phyloP scores from a whole-genome alignment of 2,113 vertebrate genomes.

The Brachirus orientalis region DNA sequence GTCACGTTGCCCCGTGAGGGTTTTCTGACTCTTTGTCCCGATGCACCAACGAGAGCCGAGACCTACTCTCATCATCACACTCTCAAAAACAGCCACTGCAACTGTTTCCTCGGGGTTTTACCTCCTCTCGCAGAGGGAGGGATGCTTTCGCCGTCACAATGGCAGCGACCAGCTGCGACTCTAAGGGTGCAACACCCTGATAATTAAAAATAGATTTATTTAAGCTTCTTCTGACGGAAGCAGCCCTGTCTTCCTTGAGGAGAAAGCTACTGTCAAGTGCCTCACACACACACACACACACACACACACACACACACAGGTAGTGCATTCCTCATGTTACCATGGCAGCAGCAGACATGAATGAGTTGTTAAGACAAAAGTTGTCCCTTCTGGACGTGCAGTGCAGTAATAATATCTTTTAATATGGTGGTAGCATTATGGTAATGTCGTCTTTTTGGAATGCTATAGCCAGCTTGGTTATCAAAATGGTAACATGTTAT shows the following conservation, averaged over 20 bases:
- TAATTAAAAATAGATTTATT: constrained; percentile 6
- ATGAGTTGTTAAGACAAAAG: constrained; percentile 73
- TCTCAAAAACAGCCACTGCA: too few species aligned
- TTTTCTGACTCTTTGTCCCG: too few species aligned
- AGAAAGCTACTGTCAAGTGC: constrained; percentile 84
- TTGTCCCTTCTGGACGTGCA: constrained; percentile 8
- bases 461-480: too few species aligned
- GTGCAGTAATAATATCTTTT: too few species aligned
- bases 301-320: constrained; percentile 76
- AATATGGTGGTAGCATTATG: too few species aligned
- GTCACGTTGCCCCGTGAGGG: neutral
- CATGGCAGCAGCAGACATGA: constrained; percentile 90
- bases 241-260: constrained; percentile 27
- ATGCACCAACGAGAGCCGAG: neutral
- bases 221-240: constrained; percentile 8
- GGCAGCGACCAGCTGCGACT: constrained; percentile 72
- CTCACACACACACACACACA: constrained; percentile 57
- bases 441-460: too few species aligned
- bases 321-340: constrained; percentile 87
- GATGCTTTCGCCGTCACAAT: constrained; percentile 76
- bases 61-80: neutral
- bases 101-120: neutral
- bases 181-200: neutral
- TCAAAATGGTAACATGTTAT: too few species aligned
- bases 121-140: constrained; percentile 76